A percentile compares a stretch with the other conserved stretches of the same genome.
Conservation (phyloP, 2,113 vertebrate genomes). For the Takifugu flavidus region DNA sequence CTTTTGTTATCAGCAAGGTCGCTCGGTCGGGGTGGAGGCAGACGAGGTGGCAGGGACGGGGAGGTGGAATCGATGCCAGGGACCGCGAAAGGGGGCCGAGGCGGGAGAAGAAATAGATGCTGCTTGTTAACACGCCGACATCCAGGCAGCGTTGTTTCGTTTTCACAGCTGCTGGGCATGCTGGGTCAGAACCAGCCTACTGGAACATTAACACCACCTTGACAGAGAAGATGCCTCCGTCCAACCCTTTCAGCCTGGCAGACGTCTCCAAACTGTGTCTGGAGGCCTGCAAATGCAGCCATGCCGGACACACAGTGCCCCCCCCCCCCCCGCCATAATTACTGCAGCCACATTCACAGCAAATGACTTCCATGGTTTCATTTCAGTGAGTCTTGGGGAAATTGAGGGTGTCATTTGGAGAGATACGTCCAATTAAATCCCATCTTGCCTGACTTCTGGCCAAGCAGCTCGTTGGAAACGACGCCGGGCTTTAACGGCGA, state of each 20-base stretch:
- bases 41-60: neutral
- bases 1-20: slow-evolving; percentile 18
- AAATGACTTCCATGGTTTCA: neutral
- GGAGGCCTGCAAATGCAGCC: too few species aligned
- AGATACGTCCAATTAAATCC: slow-evolving; percentile 1
- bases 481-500: neutral
- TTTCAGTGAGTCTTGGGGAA: neutral
- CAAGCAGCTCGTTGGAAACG: neutral
- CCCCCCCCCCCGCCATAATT: neutral
- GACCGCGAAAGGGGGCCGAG: neutral
- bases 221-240: neutral
- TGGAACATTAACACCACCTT: neutral
- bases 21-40: slow-evolving; percentile 5
- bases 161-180: neutral
- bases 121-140: neutral
- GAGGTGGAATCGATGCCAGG: slow-evolving; percentile 1
- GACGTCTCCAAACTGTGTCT: too few species aligned
- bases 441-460: neutral
- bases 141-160: slow-evolving; percentile 4
- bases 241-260: neutral
- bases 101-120: neutral
- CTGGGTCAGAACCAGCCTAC: neutral
- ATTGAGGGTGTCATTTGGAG: neutral
- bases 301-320: too few species aligned
- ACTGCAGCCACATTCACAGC: neutral